These are phyloP conservation scores for Nyleta sp. DNA, from an alignment of 2,888 invertebrate genomes.

Conservation along the genomic window DNA sequence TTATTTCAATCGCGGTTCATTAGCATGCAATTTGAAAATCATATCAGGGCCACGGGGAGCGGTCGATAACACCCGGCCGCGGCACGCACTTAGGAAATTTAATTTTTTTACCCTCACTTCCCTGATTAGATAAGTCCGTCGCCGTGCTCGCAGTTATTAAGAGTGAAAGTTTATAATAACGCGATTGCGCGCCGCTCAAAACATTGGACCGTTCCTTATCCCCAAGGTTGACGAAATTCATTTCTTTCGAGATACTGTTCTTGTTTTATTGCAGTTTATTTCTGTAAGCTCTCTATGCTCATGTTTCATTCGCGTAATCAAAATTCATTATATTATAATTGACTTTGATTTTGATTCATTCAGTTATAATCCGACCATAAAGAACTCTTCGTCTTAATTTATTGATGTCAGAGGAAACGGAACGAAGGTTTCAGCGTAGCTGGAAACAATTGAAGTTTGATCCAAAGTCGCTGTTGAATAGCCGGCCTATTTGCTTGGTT, in stretches of 20 bases:
- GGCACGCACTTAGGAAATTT: slow-evolving; percentile 59
- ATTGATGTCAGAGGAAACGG: no score
- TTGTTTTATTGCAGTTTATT: no score
- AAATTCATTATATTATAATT: no score
- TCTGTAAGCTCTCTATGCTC: no score
- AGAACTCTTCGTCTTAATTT: no score
- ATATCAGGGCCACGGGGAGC: slow-evolving; percentile 73
- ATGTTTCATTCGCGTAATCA: no score
- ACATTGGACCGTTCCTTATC: not conserved
- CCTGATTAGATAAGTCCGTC: slow-evolving; percentile 58
- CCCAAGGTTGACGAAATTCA: not conserved
- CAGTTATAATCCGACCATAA: no score
- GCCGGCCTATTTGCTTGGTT: slow-evolving; percentile 66
- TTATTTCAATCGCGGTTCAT: slow-evolving; percentile 75
- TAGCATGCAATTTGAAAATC: slow-evolving; percentile 77
- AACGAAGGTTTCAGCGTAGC: no score
- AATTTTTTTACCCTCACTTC: slow-evolving; percentile 50
- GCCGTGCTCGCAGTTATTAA: slow-evolving; percentile 29
- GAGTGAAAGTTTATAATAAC: slow-evolving; percentile 54
- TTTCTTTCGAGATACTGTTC: no score
- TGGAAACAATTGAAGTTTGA: no score
- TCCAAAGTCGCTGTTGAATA: not conserved
- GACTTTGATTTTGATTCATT: no score
- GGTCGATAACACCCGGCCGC: slow-evolving; percentile 61
- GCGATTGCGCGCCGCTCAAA: not conserved